Percentiles rank a stretch among this genome's conserved stretches.
phyloP scores from a whole-genome alignment of 2,888 invertebrate species.

The Adelognathus sp. region DNA sequence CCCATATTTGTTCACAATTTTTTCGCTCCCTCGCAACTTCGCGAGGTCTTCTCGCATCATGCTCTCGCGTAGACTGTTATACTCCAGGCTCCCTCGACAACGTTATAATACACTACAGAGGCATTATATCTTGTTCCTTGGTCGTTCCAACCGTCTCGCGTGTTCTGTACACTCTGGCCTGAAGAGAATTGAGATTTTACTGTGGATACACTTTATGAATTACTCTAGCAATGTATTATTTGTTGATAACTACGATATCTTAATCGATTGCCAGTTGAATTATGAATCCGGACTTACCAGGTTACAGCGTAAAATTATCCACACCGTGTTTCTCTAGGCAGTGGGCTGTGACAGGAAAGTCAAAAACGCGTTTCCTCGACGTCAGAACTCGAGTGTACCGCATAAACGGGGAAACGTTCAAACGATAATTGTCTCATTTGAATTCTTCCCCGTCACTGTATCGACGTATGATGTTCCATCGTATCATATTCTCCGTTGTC shows the following conservation, averaged over 20 bases:
- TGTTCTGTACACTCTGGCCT: constrained; percentile 6
- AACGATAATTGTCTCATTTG: no score
- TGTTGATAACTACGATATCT: not conserved
- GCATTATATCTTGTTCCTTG: constrained; percentile 38
- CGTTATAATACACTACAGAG: constrained; percentile 49
- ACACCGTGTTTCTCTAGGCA: not conserved
- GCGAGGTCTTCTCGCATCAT: constrained; percentile 40
- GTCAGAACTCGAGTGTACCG: no score
- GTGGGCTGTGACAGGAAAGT: no score
- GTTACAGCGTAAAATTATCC: not conserved
- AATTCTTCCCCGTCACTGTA: no score
- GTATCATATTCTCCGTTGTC: no score
- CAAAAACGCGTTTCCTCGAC: no score
- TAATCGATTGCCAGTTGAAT: not conserved
- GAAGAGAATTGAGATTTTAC: constrained; percentile 42
- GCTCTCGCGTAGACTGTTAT: constrained; percentile 21
- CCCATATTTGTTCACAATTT: constrained; percentile 76
- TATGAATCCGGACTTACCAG: not conserved
- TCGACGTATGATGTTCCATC: no score
- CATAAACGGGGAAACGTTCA: no score
- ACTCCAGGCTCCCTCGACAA: constrained; percentile 38
- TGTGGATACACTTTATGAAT: constrained; percentile 24
- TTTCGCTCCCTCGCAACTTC: constrained; percentile 36
- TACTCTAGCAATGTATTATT: not conserved
- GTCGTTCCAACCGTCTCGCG: constrained; percentile 30